Percentiles rank a stretch among this genome's conserved stretches.
Conservation (phyloP, 2,888 invertebrate genomes). For the Imbricaverruca yamaguchii region DNA sequence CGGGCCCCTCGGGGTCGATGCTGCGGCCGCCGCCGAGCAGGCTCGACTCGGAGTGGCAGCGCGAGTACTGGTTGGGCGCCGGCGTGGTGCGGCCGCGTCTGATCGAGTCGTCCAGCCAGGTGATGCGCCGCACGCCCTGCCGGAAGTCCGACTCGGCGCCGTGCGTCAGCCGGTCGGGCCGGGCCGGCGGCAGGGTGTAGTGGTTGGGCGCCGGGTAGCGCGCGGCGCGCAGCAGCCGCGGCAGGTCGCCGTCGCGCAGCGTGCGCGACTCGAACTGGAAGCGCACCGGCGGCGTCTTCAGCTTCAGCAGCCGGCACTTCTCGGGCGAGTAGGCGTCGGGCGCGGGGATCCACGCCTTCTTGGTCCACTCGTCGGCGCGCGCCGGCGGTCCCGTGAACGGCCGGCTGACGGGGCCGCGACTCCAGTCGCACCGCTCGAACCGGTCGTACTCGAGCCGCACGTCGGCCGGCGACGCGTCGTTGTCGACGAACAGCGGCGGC, state of each 20-base stretch:
- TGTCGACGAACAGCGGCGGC: background rate
- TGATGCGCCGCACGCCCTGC: background rate
- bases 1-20: background rate
- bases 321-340: background rate
- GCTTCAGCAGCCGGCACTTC: background rate
- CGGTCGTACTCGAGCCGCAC: conserved; percentile 4
- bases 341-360: background rate
- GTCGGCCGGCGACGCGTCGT: background rate
- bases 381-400: background rate
- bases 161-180: background rate
- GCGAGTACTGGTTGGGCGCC: conserved; percentile 18
- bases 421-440: background rate
- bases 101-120: conserved; percentile 13
- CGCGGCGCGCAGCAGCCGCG: background rate
- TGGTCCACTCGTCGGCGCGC: background rate
- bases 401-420: background rate
- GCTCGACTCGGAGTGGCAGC: conserved; percentile 9
- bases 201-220: background rate
- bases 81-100: background rate
- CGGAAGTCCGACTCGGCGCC: conserved; percentile 9
- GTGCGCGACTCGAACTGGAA: conserved; percentile 6
- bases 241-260: conserved; percentile 1
- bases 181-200: background rate
- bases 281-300: background rate
- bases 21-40: conserved; percentile 10